These are phyloP conservation scores for Chaenodraco wilsoni DNA, from an alignment of 2,797 vertebrate genomes.

Conservation along the genomic window DNA sequence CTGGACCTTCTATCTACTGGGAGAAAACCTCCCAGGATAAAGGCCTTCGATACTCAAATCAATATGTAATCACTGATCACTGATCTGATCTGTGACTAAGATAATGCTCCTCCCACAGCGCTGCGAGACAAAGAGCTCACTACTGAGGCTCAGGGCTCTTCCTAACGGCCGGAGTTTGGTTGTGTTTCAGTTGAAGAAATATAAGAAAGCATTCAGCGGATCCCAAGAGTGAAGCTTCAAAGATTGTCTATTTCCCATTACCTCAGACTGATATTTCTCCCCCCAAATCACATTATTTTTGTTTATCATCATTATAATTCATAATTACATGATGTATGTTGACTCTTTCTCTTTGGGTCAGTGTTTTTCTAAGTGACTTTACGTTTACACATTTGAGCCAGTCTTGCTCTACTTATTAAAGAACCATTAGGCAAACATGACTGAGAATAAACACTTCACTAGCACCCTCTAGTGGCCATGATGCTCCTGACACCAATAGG, in stretches of 20 bases:
- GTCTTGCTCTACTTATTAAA: not conserved
- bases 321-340: not conserved
- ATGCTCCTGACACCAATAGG: not conserved
- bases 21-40: constrained; percentile 25
- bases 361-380: not conserved
- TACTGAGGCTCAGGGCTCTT: not conserved
- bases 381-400: constrained; percentile 10
- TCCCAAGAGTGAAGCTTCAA: not conserved
- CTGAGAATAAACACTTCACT: not conserved
- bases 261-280: not conserved
- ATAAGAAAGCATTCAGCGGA: not conserved
- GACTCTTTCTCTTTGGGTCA: not conserved
- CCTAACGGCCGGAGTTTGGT: constrained; percentile 14
- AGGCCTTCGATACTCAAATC: constrained; percentile 36
- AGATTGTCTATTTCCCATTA: not conserved
- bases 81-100: constrained; percentile 31
- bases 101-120: constrained; percentile 24
- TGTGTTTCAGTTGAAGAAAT: constrained; percentile 2
- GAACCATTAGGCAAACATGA: not conserved
- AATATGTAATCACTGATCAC: constrained; percentile 48
- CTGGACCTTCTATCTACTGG: not conserved
- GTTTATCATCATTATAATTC: not conserved
- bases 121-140: constrained; percentile 8
- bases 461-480: constrained; percentile 34
- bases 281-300: not conserved